Evolutionary conservation across 1,140 invertebrate genomes (phyloP).

Genomic region (Aricia agestis): DNA sequence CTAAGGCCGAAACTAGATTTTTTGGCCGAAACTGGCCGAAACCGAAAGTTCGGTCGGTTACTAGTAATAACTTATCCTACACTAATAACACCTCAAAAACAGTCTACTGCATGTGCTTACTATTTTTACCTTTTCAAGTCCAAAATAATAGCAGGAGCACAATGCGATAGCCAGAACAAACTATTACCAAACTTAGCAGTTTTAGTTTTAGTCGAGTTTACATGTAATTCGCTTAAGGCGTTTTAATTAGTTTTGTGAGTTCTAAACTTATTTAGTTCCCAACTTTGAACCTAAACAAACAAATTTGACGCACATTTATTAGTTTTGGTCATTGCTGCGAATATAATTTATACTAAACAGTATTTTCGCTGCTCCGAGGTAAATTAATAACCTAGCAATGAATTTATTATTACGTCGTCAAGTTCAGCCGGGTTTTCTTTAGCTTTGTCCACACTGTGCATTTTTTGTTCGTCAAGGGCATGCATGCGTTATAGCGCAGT

Average conservation of each 20-base stretch:
- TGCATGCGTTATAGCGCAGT: too few relatives aligned
- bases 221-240: slow-evolving; percentile 13
- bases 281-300: slow-evolving; percentile 4
- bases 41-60: too few relatives aligned
- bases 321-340: slow-evolving; percentile 1
- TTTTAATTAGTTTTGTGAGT: slow-evolving; percentile 17
- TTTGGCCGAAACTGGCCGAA: too few relatives aligned
- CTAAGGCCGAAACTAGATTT: too few relatives aligned
- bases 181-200: neutral
- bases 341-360: neutral
- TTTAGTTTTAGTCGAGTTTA: slow-evolving; percentile 13
- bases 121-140: too few relatives aligned
- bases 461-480: too few relatives aligned
- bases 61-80: too few relatives aligned
- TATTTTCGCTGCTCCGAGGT: neutral
- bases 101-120: too few relatives aligned
- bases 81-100: too few relatives aligned
- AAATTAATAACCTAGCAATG: neutral
- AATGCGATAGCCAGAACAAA: neutral
- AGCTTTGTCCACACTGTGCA: too few relatives aligned
- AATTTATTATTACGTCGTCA: neutral
- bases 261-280: slow-evolving; percentile 11
- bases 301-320: slow-evolving; percentile 14
- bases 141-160: neutral
- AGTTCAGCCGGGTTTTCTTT: neutral